phyloP scores from a whole-genome alignment of 1,140 invertebrate species.

The Pseudomyrmex pallidus region DNA sequence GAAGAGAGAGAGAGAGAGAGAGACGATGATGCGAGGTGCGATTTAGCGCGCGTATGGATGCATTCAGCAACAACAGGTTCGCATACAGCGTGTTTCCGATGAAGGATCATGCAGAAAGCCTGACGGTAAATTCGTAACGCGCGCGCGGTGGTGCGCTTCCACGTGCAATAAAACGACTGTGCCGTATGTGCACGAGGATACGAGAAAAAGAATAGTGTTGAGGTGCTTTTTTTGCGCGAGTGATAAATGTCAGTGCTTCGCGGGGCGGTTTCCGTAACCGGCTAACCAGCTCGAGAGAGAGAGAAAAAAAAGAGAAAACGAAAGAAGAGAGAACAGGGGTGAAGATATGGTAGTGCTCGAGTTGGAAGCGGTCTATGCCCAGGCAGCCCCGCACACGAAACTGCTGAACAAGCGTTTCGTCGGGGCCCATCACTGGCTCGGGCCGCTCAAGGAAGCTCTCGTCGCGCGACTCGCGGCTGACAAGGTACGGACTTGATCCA shows the following conservation, averaged over 20 bases:
- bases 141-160: constrained; percentile 14
- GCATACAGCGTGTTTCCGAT: background rate
- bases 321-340: constrained; percentile 30
- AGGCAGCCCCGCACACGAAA: constrained; percentile 92
- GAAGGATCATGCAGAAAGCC: constrained; percentile 9
- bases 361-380: constrained; percentile 90
- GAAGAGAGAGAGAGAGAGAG: background rate
- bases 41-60: constrained; percentile 30
- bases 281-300: constrained; percentile 56
- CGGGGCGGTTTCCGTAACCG: constrained; percentile 54
- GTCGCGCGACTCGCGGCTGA: constrained; percentile 83
- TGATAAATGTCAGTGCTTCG: constrained; percentile 52
- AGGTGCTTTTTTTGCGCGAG: background rate
- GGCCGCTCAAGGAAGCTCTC: constrained; percentile 88
- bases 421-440: constrained; percentile 94
- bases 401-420: constrained; percentile 95
- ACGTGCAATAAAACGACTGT: background rate
- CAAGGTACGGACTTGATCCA: constrained; percentile 79
- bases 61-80: background rate
- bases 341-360: constrained; percentile 90
- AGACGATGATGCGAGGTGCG: constrained; percentile 1
- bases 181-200: constrained; percentile 42
- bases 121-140: constrained; percentile 4
- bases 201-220: background rate
- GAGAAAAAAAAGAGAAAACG: constrained; percentile 15